Evolutionary conservation across 1,140 invertebrate species (phyloP).

Genomic region (Dreissena rostriformis): DNA sequence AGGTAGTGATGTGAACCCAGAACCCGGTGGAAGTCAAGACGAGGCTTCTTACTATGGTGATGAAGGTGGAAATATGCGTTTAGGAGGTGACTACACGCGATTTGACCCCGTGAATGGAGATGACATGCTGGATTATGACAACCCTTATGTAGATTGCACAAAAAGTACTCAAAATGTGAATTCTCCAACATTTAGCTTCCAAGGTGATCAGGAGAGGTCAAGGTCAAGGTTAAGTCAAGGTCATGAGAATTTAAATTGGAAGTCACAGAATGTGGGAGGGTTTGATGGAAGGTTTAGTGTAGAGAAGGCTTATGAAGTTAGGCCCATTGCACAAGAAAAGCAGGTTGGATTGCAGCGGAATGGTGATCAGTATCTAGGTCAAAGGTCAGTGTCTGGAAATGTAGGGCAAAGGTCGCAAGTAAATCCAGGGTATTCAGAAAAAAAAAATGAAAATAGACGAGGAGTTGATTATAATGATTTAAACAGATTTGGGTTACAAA

Average conservation of each 20-base stretch:
- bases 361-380: not conserved
- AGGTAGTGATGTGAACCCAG: conserved; percentile 5
- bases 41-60: conserved; percentile 24
- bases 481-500: too few relatives aligned
- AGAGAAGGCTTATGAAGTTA: not conserved
- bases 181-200: not conserved
- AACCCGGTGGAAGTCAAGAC: not conserved
- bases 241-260: conserved; percentile 15
- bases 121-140: conserved; percentile 32
- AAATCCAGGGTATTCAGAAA: conserved; percentile 37
- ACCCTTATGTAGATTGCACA: conserved; percentile 1
- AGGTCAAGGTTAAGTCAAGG: not conserved
- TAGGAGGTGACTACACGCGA: conserved; percentile 30
- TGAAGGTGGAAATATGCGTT: conserved; percentile 16
- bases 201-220: conserved; percentile 6
- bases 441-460: conserved; percentile 32
- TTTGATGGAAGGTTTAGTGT: conserved; percentile 31
- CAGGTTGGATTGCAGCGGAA: conserved; percentile 43
- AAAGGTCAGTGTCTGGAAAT: too few relatives aligned
- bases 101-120: conserved; percentile 45
- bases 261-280: conserved; percentile 48
- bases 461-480: too few relatives aligned
- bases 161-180: not conserved
- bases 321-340: conserved; percentile 4
- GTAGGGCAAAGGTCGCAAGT: conserved; percentile 41